A percentile compares a stretch with the other conserved stretches of the same genome.
These are phyloP conservation scores for Ormia ochracea DNA, from an alignment of 2,888 invertebrate genomes.

Conservation along the genomic window DNA sequence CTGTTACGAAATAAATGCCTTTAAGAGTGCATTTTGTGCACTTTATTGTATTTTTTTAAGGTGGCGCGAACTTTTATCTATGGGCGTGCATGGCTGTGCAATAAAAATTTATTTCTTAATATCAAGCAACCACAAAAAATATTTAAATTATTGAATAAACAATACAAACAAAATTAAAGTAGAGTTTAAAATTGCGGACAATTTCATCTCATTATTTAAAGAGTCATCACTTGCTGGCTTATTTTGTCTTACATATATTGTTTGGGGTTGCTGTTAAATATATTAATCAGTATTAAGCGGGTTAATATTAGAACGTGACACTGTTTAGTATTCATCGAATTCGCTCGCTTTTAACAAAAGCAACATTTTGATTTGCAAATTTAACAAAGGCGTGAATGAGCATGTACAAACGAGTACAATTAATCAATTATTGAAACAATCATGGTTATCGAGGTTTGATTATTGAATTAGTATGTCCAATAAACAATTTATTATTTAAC, in stretches of 20 bases:
- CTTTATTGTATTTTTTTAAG: slow-evolving; percentile 45
- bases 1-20: background rate
- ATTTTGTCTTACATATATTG: background rate
- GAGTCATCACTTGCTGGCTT: background rate
- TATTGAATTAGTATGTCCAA: too few relatives aligned
- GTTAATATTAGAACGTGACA: background rate
- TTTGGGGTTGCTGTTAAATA: background rate
- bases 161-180: background rate
- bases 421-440: too few relatives aligned
- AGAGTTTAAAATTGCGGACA: background rate
- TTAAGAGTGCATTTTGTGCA: background rate
- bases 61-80: slow-evolving; percentile 25
- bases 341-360: background rate
- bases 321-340: background rate
- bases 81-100: slow-evolving; percentile 7
- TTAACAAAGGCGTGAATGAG: too few relatives aligned
- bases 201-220: background rate
- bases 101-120: background rate
- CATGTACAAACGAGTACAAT: too few relatives aligned
- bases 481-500: too few relatives aligned
- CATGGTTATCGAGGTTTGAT: too few relatives aligned
- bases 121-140: slow-evolving; percentile 3
- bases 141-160: slow-evolving; percentile 14
- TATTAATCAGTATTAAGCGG: background rate
- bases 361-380: background rate